A percentile compares a stretch with the other conserved stretches of the same genome.
Evolutionary conservation across 35 echinoderm and acorn worm species (phyloP).

Genomic region (Nesometra sesokonis): DNA sequence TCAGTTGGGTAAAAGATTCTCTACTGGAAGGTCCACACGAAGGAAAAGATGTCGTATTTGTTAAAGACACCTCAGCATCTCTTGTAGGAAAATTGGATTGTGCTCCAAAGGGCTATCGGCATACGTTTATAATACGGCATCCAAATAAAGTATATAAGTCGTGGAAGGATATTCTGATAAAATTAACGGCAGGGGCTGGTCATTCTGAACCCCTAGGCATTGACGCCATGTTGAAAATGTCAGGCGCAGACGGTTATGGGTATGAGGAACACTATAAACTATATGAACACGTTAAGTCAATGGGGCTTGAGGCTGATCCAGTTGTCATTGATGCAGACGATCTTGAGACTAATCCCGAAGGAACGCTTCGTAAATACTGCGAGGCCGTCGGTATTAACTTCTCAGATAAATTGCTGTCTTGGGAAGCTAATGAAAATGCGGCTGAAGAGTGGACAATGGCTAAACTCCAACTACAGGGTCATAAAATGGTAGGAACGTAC

Average conservation of each 20-base stretch:
- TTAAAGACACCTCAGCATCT: constrained; percentile 6
- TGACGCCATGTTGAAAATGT: not conserved
- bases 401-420: constrained; percentile 17
- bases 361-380: constrained; percentile 31
- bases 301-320: not conserved
- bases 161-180: not conserved
- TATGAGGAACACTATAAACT: not conserved
- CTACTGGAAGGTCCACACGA: not conserved
- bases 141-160: constrained; percentile 13
- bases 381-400: constrained; percentile 12
- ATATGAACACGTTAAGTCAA: not conserved
- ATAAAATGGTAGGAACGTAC: not conserved
- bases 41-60: constrained; percentile 17
- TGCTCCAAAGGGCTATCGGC: constrained; percentile 6
- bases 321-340: constrained; percentile 42
- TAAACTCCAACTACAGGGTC: not conserved
- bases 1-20: not conserved
- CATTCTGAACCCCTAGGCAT: not conserved
- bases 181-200: not conserved
- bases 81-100: not conserved
- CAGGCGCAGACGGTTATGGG: not conserved
- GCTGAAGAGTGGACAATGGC: not conserved
- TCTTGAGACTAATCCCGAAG: constrained; percentile 8
- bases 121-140: constrained; percentile 26
- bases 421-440: constrained; percentile 12